A percentile compares a stretch with the other conserved stretches of the same genome.
Conservation (phyloP, 1,140 invertebrate genomes). For the Drosophila miranda region DNA sequence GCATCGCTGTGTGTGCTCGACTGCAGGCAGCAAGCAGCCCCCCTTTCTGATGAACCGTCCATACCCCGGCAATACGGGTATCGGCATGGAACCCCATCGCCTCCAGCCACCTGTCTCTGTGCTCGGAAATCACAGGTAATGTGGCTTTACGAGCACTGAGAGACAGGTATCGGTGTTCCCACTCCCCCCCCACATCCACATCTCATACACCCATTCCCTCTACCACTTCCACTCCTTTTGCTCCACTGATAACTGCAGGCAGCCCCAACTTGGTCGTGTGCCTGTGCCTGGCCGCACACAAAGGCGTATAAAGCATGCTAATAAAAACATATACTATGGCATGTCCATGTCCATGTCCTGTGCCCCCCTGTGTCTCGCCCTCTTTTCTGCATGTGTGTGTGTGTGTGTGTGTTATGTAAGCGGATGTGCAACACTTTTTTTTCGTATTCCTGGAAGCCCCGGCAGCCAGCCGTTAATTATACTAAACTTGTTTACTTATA, state of each 20-base stretch:
- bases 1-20: constrained; percentile 19
- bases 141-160: constrained; percentile 68
- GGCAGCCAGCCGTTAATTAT: constrained; percentile 65
- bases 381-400: not conserved
- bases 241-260: constrained; percentile 50
- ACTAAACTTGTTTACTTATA: constrained; percentile 79
- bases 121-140: constrained; percentile 74
- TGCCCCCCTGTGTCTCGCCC: not conserved
- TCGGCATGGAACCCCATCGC: too few relatives aligned
- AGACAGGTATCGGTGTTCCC: constrained; percentile 37
- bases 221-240: not conserved
- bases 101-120: constrained; percentile 15
- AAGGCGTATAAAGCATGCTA: constrained; percentile 62
- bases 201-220: too few relatives aligned
- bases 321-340: constrained; percentile 74
- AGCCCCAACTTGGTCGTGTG: constrained; percentile 44
- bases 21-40: constrained; percentile 23
- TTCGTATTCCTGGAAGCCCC: constrained; percentile 18
- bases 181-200: not conserved
- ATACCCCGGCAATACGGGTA: constrained; percentile 6
- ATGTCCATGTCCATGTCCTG: constrained; percentile 27
- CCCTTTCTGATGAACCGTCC: constrained; percentile 46
- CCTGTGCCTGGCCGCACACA: constrained; percentile 26
- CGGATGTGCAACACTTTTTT: constrained; percentile 71
- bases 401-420: constrained; percentile 57